Conservation (phyloP, 2,888 invertebrate species). For the Diloba caeruleocephala region DNA sequence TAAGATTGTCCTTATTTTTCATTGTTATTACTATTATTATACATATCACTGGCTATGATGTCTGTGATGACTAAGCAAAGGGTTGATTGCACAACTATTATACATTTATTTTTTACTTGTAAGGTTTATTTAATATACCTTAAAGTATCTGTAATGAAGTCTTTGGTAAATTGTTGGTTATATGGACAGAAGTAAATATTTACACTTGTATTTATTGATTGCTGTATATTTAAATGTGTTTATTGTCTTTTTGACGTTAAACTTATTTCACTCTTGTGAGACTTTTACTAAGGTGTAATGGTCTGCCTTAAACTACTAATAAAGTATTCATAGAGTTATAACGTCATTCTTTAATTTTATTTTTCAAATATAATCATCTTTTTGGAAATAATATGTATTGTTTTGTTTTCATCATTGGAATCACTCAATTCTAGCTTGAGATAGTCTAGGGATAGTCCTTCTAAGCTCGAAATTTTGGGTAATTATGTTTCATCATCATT, state of each 20-base stretch:
- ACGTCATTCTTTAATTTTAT: constrained; percentile 24
- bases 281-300: constrained; percentile 34
- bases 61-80: constrained; percentile 45
- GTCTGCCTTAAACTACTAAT: constrained; percentile 53
- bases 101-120: background rate
- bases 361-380: too few relatives aligned
- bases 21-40: constrained; percentile 20
- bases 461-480: too few relatives aligned
- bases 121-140: too few relatives aligned
- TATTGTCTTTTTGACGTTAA: constrained; percentile 49
- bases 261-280: constrained; percentile 41
- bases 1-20: constrained; percentile 20
- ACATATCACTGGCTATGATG: constrained; percentile 52
- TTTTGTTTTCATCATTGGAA: too few relatives aligned
- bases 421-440: too few relatives aligned
- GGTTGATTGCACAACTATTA: constrained; percentile 41
- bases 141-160: constrained; percentile 22
- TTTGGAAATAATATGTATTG: too few relatives aligned
- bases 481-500: too few relatives aligned
- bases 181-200: constrained; percentile 42
- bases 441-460: too few relatives aligned
- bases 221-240: constrained; percentile 44
- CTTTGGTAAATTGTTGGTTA: constrained; percentile 36
- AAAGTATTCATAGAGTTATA: constrained; percentile 51
- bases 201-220: constrained; percentile 56